Conservation (phyloP, 2,888 invertebrate species). For the Diabrotica balteata region DNA sequence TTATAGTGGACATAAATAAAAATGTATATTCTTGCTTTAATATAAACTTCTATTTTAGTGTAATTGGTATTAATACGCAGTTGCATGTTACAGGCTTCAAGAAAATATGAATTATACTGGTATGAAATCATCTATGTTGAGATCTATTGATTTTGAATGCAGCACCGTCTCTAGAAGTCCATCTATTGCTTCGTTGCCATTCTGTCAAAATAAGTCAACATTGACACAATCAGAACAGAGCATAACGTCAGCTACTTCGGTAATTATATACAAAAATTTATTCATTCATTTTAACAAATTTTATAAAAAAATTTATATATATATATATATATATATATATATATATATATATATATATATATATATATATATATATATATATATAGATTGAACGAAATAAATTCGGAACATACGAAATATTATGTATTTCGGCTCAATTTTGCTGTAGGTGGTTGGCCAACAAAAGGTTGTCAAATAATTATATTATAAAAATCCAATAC, state of each 20-base stretch:
- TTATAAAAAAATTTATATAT: not conserved
- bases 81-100: constrained; percentile 54
- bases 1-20: no score
- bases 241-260: constrained; percentile 50
- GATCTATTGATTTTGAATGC: constrained; percentile 55
- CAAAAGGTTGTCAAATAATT: no score
- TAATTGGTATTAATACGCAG: no score
- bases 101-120: constrained; percentile 56
- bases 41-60: no score
- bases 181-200: constrained; percentile 62
- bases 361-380: not conserved
- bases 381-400: no score
- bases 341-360: constrained; percentile 14
- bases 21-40: no score
- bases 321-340: constrained; percentile 9
- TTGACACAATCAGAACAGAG: constrained; percentile 55
- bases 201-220: constrained; percentile 54
- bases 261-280: constrained; percentile 33
- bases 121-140: constrained; percentile 46
- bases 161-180: constrained; percentile 63
- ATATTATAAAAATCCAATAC: no score
- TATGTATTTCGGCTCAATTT: no score
- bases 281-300: constrained; percentile 11
- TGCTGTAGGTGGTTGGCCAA: no score
- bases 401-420: no score